Conservation (phyloP, 2,113 vertebrate genomes). For the Butastur rufipennis region DNA sequence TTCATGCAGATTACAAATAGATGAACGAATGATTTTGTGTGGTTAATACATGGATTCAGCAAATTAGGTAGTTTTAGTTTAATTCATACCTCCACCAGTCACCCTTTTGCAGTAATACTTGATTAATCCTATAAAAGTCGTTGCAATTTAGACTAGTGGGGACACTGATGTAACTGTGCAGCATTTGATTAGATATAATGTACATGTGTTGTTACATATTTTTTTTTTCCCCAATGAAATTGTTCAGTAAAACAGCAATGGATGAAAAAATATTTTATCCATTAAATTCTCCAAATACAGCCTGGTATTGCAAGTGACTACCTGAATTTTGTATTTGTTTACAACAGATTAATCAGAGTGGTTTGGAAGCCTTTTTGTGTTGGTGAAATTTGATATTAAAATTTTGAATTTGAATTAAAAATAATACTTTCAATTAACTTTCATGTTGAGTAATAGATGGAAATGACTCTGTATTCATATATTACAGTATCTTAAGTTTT, state of each 20-base stretch:
- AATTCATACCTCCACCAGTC: neutral
- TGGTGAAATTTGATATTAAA: neutral
- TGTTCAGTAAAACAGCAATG: neutral
- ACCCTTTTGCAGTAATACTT: neutral
- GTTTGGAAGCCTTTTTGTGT: neutral
- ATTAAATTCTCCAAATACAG: neutral
- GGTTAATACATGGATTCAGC: neutral
- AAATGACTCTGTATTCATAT: neutral
- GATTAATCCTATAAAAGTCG: neutral
- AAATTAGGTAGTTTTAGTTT: neutral
- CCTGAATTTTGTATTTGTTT: neutral
- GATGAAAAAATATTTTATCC: neutral
- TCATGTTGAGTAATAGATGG: neutral
- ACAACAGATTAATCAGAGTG: neutral
- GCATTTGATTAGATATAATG: neutral
- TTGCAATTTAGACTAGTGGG: neutral
- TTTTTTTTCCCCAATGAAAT: neutral
- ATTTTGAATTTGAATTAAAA: neutral
- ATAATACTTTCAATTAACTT: neutral
- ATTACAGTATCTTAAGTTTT: neutral
- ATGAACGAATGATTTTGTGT: neutral
- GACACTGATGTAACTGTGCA: neutral
- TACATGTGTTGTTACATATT: neutral
- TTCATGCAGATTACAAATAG: neutral
- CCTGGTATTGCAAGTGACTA: neutral